A percentile compares a stretch with the other conserved stretches of the same genome.
phyloP scores from a whole-genome alignment of 2,113 vertebrate genomes.

The Narcine bancroftii region DNA sequence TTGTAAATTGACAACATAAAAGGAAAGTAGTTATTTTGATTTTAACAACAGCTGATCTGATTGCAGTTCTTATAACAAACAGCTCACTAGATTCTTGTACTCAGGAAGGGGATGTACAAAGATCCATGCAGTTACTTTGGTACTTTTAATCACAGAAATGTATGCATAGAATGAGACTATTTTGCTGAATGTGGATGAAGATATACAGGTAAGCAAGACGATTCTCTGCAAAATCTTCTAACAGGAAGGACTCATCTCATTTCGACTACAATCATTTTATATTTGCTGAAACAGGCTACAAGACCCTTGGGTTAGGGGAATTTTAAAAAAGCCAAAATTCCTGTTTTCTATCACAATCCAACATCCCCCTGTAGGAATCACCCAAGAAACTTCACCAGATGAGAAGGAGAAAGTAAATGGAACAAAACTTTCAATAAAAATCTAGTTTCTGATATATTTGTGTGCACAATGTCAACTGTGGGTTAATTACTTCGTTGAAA shows the following conservation, averaged over 20 bases:
- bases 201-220: background rate
- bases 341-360: background rate
- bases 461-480: too few relatives aligned
- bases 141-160: background rate
- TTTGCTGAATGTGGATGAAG: background rate
- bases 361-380: background rate
- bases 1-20: background rate
- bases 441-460: background rate
- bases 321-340: background rate
- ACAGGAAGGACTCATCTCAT: background rate
- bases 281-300: background rate
- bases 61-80: background rate
- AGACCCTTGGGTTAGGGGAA: background rate
- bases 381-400: background rate
- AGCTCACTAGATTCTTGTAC: background rate
- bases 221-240: background rate
- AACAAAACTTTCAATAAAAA: background rate
- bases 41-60: background rate
- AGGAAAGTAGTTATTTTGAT: background rate
- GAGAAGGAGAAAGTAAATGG: background rate
- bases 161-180: background rate
- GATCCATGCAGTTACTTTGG: background rate
- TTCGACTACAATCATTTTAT: background rate
- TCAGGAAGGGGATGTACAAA: background rate
- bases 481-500: too few relatives aligned